Percentiles rank a stretch among this genome's conserved stretches.
Evolutionary conservation across 1,140 invertebrate species (phyloP).

Genomic region (Globodera rostochiensis): DNA sequence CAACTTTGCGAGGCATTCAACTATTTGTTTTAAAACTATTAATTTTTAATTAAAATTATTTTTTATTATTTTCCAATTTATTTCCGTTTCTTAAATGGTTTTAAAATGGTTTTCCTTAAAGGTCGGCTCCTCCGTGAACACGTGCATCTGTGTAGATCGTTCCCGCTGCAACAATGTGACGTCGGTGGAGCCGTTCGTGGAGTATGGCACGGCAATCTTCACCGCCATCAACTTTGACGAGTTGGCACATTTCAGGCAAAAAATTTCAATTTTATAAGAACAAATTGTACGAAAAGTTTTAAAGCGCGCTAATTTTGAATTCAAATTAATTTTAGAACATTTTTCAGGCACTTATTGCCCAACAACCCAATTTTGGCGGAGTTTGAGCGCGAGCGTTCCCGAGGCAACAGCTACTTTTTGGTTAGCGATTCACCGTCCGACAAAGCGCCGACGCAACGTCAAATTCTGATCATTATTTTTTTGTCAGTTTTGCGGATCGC

Average conservation of each 20-base stretch:
- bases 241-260: conserved; percentile 48
- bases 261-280: neutral
- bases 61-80: neutral
- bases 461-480: too few relatives aligned
- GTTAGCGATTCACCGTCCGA: neutral
- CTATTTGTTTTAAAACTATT: neutral
- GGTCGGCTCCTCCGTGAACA: conserved; percentile 37
- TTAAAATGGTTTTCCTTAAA: neutral
- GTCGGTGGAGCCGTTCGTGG: conserved; percentile 43
- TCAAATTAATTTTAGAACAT: neutral
- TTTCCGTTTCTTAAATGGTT: too few relatives aligned
- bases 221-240: conserved; percentile 46
- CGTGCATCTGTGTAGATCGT: conserved; percentile 42
- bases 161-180: conserved; percentile 44
- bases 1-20: conserved; percentile 48
- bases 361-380: conserved; percentile 42
- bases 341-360: conserved; percentile 42
- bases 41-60: neutral
- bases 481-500: too few relatives aligned
- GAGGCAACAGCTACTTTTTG: neutral
- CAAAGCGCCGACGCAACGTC: neutral
- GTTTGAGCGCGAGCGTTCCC: conserved; percentile 22
- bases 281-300: neutral
- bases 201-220: conserved; percentile 41
- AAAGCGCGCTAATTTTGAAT: conserved; percentile 12